Conservation (phyloP, 2,113 vertebrate species). For the Stomatorhinus ivindoensis region DNA sequence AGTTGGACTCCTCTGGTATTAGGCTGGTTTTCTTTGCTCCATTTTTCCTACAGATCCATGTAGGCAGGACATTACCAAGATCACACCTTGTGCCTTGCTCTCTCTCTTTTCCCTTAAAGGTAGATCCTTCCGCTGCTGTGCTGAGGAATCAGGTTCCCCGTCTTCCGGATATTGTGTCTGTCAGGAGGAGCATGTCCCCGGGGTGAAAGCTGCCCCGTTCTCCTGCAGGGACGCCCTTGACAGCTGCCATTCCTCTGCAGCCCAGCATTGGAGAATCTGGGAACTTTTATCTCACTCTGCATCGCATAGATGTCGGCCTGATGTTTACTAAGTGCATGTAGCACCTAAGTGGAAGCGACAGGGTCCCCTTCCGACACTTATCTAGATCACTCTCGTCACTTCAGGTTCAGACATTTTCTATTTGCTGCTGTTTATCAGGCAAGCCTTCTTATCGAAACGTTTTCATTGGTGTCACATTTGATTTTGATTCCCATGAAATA, state of each 20-base stretch:
- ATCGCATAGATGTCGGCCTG: conserved; percentile 59
- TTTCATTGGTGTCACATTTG: neutral
- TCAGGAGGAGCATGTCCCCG: conserved; percentile 67
- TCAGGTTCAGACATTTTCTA: neutral
- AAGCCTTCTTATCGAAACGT: neutral
- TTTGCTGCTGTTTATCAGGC: neutral
- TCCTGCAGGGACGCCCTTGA: conserved; percentile 56
- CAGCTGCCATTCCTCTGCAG: conserved; percentile 23
- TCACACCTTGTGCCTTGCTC: neutral
- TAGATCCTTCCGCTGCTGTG: conserved; percentile 55
- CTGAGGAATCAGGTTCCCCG: conserved; percentile 74
- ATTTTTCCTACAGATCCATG: neutral
- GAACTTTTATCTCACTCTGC: conserved; percentile 49
- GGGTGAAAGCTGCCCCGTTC: conserved; percentile 48
- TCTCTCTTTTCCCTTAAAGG: conserved; percentile 55
- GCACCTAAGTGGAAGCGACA: conserved; percentile 51
- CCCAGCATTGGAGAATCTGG: conserved; percentile 13
- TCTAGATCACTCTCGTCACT: conserved; percentile 25
- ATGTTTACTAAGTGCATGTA: conserved; percentile 43
- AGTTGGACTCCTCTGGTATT: neutral
- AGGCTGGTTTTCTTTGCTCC: neutral
- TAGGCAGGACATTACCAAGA: neutral
- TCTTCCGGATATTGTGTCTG: conserved; percentile 83
- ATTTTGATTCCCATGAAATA: neutral
- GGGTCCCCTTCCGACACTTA: conserved; percentile 57